Evolutionary conservation across 1,140 invertebrate genomes (phyloP).

Genomic region (Pomacea maculata): DNA sequence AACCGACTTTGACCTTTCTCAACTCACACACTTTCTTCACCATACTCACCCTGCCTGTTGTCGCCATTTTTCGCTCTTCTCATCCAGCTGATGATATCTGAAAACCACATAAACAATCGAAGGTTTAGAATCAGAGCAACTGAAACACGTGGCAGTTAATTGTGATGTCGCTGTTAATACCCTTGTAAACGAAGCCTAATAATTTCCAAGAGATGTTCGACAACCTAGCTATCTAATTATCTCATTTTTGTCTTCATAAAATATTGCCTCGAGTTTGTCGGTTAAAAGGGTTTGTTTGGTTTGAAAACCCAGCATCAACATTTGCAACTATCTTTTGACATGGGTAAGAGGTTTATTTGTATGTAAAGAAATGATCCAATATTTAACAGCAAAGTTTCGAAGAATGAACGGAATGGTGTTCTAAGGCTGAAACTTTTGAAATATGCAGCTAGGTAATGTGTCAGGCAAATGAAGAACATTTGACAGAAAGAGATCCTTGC

Average conservation of each 20-base stretch:
- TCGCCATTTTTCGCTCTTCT: conserved; percentile 19
- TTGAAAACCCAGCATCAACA: neutral
- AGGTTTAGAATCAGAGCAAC: neutral
- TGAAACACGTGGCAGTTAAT: neutral
- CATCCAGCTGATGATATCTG: conserved; percentile 21
- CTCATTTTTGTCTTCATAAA: neutral
- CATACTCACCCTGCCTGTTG: conserved; percentile 17
- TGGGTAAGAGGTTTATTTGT: neutral
- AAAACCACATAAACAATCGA: neutral
- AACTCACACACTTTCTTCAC: no score
- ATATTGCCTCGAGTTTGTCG: neutral
- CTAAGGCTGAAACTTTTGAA: neutral
- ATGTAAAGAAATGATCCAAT: neutral
- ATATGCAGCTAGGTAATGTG: neutral
- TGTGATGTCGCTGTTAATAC: neutral
- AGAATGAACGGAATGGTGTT: neutral
- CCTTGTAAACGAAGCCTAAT: neutral
- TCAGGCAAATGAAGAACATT: neutral
- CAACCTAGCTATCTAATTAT: neutral
- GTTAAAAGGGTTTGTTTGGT: neutral
- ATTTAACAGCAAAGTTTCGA: neutral
- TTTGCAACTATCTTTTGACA: neutral
- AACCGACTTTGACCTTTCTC: neutral
- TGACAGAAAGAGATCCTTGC: conserved; percentile 10
- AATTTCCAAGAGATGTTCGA: neutral